Base-by-base conservation (phyloP, 2,797 vertebrate species). In the Cygnus olor region DNA sequence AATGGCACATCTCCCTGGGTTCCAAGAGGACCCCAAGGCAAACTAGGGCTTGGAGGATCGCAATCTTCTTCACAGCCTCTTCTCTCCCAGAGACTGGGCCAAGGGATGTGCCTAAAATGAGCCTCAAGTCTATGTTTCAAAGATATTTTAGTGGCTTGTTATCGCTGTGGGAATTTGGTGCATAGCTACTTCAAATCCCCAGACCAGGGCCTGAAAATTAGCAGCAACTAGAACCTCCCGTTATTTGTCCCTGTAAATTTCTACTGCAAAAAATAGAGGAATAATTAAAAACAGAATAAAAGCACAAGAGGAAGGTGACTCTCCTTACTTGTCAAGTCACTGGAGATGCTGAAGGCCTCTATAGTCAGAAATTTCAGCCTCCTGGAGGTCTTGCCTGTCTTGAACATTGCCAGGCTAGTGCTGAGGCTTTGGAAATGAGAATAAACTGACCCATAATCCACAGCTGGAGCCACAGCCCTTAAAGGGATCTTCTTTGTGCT, bases 261-360 rank as follows among this genome's bases (percentile, higher is more conserved):
- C 71, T 80, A 32, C 47, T 44, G 53, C 2, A 76, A 82, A 80
- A 81, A 58, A 24, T 1, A 73, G 22, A 80, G 24, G 64, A 92
- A 93, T 60, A 66, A 80, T 70, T 79, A 70, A 92, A 91, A 91
- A 15, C 13, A 61, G 66, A 73, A 21, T 4, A 82, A 87, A 89
- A 66, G 71, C 81, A 69, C 32, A 54, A 80, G n/a, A 5, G 25
- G 13, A 70, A 69, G 32, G 49, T 70, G 53, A 85, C 40, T 91
- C 63, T 69, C 36, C 66, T 86, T 85, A 51, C 81, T 94, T 85
- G 12, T 58, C 36, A 82, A 87, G 49, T 9, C 20, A 34, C 2
- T 3, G 7, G 32, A 90, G 54, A 57, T 28, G 36, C n/a, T 64
- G 68, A 91, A 74, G 60, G 12, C 24, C 24, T 86, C 57, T 77